Evolutionary conservation across 2,113 vertebrate species (phyloP), one percentile per base, ranked within the genome.

Genomic region (Clarias magur): DNA sequence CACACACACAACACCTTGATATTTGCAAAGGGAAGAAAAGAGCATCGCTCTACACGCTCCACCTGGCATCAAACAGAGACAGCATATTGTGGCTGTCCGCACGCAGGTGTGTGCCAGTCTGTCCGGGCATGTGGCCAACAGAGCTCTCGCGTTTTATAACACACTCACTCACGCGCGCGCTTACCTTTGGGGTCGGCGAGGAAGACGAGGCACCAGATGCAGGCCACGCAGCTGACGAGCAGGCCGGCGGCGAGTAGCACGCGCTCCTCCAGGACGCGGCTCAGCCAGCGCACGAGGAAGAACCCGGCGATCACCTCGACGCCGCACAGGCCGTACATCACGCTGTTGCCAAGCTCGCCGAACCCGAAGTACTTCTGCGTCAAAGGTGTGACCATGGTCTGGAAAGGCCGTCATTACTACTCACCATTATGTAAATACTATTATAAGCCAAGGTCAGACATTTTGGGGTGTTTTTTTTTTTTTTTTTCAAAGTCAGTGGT

Each of bases 301-400:
- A 97, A 97, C 82, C 96, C 95, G 85, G 91, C 87, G 91, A 97
- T 95, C 87, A 97, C 96, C 95, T 97, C 96, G 89, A 96, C 93
- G 3, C 96, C 96, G 54, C 96, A 96, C 89, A 96, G 90, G 90
- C 95, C 93, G 93, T 97, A 97, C 95, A 97, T 96, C 90, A 96
- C 91, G 84, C 96, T 96, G 94, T 97, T 97, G 82, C 95, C 95
- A 90, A 96, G 93, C 92, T 97, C 96, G 4, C 93, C 93, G 7
- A 96, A 96, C 87, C 93, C 89, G 76, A 97, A 95, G 92, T 93
- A 94, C 54, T 89, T 94, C 92, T 96, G 96, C 0, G 96, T 96
- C 91, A 97, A 86, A 25, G 96, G 96, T 3, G 96, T 97, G 89
- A 96, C 95, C 95, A 96, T 96, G 48, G 96, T 97, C 96, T 97